Evolutionary conservation across 2,888 invertebrate genomes (phyloP).

Genomic region (Lissonota sp.): DNA sequence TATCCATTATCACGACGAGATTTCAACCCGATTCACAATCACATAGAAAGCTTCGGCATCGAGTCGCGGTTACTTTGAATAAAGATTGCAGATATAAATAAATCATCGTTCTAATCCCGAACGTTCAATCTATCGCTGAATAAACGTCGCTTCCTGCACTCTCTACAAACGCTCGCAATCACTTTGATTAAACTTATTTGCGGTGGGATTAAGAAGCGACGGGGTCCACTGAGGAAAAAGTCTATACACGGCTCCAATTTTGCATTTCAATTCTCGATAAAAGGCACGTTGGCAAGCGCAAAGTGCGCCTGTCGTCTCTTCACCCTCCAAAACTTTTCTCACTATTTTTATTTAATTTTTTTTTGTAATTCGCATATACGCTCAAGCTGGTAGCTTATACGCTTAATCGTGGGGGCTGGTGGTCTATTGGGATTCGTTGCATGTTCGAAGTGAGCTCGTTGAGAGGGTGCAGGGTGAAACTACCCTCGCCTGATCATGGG

Average conservation of each 20-base stretch:
- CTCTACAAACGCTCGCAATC: slow-evolving; percentile 41
- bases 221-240: background rate
- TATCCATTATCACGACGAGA: background rate
- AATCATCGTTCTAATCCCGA: background rate
- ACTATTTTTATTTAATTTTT: background rate
- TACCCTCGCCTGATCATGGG: slow-evolving; percentile 32
- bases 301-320: slow-evolving; percentile 13
- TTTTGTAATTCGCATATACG: slow-evolving; percentile 11
- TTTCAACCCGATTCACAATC: background rate
- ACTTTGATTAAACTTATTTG: slow-evolving; percentile 56
- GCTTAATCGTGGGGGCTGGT: slow-evolving; percentile 28
- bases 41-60: background rate
- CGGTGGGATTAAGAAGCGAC: slow-evolving; percentile 50
- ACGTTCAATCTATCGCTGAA: background rate
- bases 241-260: slow-evolving; percentile 31
- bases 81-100: background rate
- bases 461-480: slow-evolving; percentile 23
- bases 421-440: slow-evolving; percentile 40
- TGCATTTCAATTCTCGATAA: slow-evolving; percentile 61
- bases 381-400: slow-evolving; percentile 24
- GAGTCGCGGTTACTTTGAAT: background rate
- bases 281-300: slow-evolving; percentile 38
- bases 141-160: background rate
- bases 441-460: slow-evolving; percentile 33
- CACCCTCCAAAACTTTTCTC: slow-evolving; percentile 11